phyloP scores from a whole-genome alignment of 2,888 invertebrate species.

The Chloromyia formosa region DNA sequence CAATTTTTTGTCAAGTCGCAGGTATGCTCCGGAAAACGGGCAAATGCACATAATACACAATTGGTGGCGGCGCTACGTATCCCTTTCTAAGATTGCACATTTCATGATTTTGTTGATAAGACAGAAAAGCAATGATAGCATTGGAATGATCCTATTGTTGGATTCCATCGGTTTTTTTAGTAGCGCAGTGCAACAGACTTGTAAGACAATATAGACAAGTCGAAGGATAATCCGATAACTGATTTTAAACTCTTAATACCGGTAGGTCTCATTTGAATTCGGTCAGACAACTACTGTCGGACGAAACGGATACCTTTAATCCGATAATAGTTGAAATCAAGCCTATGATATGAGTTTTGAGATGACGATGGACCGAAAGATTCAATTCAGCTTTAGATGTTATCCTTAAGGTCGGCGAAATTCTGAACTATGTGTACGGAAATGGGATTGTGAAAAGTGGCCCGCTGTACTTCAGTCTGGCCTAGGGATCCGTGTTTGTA shows the following conservation, averaged over 20 bases:
- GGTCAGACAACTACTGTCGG: slow-evolving; percentile 15
- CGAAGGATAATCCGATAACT: slow-evolving; percentile 41
- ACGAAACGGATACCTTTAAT: slow-evolving; percentile 48
- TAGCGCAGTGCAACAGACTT: not conserved
- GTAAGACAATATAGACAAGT: slow-evolving; percentile 28
- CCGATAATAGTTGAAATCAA: slow-evolving; percentile 41
- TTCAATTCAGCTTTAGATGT: no score
- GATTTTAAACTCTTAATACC: slow-evolving; percentile 37
- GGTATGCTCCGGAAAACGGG: slow-evolving; percentile 33
- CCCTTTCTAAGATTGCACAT: slow-evolving; percentile 18
- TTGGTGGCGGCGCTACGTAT: slow-evolving; percentile 29
- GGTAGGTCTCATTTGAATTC: slow-evolving; percentile 18
- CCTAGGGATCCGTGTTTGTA: no score
- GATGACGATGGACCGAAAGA: not conserved
- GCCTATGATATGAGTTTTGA: not conserved
- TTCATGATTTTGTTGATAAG: slow-evolving; percentile 44
- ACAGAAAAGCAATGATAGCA: slow-evolving; percentile 30
- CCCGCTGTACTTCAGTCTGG: no score
- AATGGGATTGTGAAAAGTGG: no score
- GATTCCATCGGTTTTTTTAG: slow-evolving; percentile 31
- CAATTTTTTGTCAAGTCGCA: not conserved
- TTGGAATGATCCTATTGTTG: slow-evolving; percentile 41
- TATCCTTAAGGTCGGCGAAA: no score
- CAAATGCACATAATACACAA: slow-evolving; percentile 33
- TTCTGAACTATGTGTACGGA: no score